Base-by-base conservation (phyloP, 64 coral and sea anemone species). In the Catalaphyllia jardinei region DNA sequence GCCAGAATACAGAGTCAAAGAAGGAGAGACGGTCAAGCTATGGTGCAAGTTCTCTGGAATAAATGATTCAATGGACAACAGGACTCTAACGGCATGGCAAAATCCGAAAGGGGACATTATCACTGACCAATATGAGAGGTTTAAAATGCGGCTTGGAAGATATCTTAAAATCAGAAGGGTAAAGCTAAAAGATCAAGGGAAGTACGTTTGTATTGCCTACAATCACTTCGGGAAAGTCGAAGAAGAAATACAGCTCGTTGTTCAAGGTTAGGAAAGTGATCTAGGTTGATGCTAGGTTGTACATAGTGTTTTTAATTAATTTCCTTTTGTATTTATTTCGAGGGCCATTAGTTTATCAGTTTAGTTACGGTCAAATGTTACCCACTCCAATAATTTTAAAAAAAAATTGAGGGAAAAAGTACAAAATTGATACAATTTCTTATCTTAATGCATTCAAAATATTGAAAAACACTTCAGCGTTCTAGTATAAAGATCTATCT, bases 31-130 rank as follows among this genome's bases (percentile, higher is more conserved):
- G 0, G 74, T 94, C 57, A 89, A 90, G 51, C 30, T 94, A 67
- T 57, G 74, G 25, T 94, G 93, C 62, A 49, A 83, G 59, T 88
- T 90, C 6, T 69, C 87, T 11, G 93, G 93, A 42, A 90, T 64
- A 17, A 29, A 90, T 1, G 93, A 77, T 62, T 80, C 88, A 11
- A 10, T 64, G 22, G 60, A 71, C 9, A 94, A 85, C 60, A 57
- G 92, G 60, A 94, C 93, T 2, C 65, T 90, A 20, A 84, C 88
- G 11, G 81, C 82, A 0, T 94, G 93, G 93, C 35, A 51, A 83
- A 91, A 77, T n/a, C 64, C 79, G 20, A 52, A 87, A 27, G 82
- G 83, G 22, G 3, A 1, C 15, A 14, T 17, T 0, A 77, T 94
- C 51, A 82, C 84, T 79, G 12, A 73, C 15, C 60, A 77, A 22